Percentiles rank a stretch among this genome's conserved stretches.
These are phyloP conservation scores for Phrynocephalus guinanensis DNA, from an alignment of 2,797 vertebrate species.

Conservation along the genomic window DNA sequence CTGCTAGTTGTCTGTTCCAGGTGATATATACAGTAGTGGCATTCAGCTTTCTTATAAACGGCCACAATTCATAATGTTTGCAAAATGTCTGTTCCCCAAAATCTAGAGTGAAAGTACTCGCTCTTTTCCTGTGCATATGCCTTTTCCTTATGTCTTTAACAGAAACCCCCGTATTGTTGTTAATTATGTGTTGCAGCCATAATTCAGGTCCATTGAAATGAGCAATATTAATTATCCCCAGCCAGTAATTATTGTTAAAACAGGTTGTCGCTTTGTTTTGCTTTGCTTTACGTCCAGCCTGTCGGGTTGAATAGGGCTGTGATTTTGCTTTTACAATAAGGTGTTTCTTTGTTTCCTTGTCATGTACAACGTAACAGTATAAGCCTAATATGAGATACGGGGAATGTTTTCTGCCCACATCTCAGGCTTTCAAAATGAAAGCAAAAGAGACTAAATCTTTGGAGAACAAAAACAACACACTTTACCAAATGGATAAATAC, in stretches of 20 bases:
- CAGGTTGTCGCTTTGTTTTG: neutral
- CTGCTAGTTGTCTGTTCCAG: constrained; percentile 36
- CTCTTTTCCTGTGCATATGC: constrained; percentile 36
- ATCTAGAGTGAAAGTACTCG: constrained; percentile 39
- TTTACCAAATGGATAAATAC: no score
- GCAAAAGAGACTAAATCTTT: no score
- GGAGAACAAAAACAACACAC: no score
- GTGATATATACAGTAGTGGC: neutral
- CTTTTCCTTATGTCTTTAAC: constrained; percentile 17
- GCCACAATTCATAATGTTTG: neutral
- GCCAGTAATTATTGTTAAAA: neutral
- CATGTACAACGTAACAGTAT: constrained; percentile 23
- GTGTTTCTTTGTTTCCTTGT: neutral
- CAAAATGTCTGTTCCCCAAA: constrained; percentile 39
- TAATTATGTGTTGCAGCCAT: constrained; percentile 28
- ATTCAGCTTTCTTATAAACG: neutral
- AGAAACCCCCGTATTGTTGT: constrained; percentile 31
- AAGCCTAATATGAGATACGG: no score
- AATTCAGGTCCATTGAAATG: neutral
- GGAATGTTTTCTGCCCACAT: no score
- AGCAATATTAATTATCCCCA: neutral
- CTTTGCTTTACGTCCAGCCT: neutral
- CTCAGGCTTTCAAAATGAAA: no score
- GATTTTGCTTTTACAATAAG: constrained; percentile 5
- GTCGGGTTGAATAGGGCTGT: neutral